These are phyloP conservation scores for Gymnoscopelus braueri DNA, from an alignment of 2,797 vertebrate genomes.

Conservation along the genomic window DNA sequence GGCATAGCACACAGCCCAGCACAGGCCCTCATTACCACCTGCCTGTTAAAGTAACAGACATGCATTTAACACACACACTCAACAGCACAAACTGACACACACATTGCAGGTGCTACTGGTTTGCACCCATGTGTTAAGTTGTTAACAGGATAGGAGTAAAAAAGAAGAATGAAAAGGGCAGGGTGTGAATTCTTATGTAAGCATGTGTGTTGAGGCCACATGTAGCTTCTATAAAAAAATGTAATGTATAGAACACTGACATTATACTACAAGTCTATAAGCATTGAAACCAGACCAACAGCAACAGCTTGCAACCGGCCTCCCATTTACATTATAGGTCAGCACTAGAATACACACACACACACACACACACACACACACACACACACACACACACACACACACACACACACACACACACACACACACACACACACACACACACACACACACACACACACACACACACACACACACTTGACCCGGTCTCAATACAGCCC, in stretches of 20 bases:
- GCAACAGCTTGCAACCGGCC: neutral
- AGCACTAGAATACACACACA: conserved; percentile 5
- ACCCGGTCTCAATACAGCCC: conserved; percentile 32
- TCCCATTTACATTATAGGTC: neutral
- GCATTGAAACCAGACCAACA: conserved; percentile 1
- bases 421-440: neutral
- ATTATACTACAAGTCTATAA: neutral
- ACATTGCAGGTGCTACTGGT: conserved; percentile 64
- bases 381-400: neutral
- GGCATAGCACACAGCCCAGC: conserved; percentile 51
- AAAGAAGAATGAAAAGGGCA: neutral
- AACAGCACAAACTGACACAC: conserved; percentile 1
- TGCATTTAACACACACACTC: conserved; percentile 20
- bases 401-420: neutral
- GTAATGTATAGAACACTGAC: conserved; percentile 7
- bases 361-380: neutral
- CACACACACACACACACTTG: conserved; percentile 26
- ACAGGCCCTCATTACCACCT: conserved; percentile 81
- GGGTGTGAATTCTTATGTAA: conserved; percentile 21
- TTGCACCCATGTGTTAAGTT: conserved; percentile 67
- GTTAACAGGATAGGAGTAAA: conserved; percentile 37
- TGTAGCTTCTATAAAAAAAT: neutral
- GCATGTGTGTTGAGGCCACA: conserved; percentile 7
- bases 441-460: conserved; percentile 12
- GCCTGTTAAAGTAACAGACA: conserved; percentile 78